These are phyloP conservation scores for Gallinago nigripennis DNA, from an alignment of 2,797 vertebrate species.

Conservation along the genomic window DNA sequence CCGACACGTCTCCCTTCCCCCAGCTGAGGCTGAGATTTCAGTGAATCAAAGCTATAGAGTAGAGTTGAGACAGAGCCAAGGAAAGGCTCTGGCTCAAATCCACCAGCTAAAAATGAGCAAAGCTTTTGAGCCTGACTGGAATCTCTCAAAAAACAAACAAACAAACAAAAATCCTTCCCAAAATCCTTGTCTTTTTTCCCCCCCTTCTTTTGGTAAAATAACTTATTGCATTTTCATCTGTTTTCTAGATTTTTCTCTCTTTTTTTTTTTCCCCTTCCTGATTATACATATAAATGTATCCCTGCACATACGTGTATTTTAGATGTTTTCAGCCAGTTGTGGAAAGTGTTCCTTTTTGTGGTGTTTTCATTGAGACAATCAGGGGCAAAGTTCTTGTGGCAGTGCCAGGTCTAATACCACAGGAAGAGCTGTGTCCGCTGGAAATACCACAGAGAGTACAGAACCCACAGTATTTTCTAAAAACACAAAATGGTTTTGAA, in stretches of 20 bases:
- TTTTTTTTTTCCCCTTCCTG: background rate
- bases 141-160: slow-evolving; percentile 53
- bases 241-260: background rate
- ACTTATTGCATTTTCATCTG: background rate
- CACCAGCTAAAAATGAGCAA: slow-evolving; percentile 57
- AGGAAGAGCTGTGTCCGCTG: slow-evolving; percentile 73
- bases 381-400: slow-evolving; percentile 72
- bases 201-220: background rate
- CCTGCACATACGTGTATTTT: background rate
- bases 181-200: background rate
- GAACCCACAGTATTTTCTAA: slow-evolving; percentile 62
- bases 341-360: slow-evolving; percentile 49
- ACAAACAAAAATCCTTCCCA: slow-evolving; percentile 19
- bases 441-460: slow-evolving; percentile 58
- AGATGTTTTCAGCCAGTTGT: slow-evolving; percentile 21
- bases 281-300: background rate
- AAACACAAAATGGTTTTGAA: slow-evolving; percentile 54
- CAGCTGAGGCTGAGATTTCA: background rate
- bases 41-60: slow-evolving; percentile 60
- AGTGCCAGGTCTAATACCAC: slow-evolving; percentile 70
- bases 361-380: slow-evolving; percentile 71
- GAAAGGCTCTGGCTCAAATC: slow-evolving; percentile 48
- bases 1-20: slow-evolving; percentile 4
- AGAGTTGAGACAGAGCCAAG: slow-evolving; percentile 56
- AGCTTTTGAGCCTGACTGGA: slow-evolving; percentile 55